Conservation (phyloP, 2,113 vertebrate genomes). For the Bubalus kerabau region DNA sequence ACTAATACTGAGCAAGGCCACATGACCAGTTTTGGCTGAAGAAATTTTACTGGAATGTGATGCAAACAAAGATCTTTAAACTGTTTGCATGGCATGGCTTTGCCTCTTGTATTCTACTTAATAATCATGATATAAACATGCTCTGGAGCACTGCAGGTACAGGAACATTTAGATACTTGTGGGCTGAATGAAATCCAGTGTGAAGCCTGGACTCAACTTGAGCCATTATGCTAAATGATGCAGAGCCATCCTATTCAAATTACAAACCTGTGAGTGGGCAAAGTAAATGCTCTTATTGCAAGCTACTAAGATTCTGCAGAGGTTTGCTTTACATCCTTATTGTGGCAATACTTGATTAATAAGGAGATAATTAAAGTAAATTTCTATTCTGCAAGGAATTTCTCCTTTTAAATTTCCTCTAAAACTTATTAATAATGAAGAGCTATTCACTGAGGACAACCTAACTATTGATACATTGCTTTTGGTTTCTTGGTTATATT, state of each 20-base stretch:
- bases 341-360: neutral
- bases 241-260: neutral
- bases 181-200: neutral
- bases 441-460: neutral
- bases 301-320: neutral
- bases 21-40: neutral
- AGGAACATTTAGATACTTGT: neutral
- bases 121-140: neutral
- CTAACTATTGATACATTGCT: neutral
- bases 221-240: neutral
- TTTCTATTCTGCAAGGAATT: neutral
- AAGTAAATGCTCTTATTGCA: neutral
- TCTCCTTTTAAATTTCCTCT: slow-evolving; percentile 1
- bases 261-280: neutral
- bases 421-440: slow-evolving; percentile 19
- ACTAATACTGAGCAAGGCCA: neutral
- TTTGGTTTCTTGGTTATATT: neutral
- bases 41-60: neutral
- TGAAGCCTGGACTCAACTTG: neutral
- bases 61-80: neutral
- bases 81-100: neutral
- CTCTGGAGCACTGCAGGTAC: neutral
- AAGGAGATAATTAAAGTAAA: slow-evolving; percentile 11
- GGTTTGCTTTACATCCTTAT: neutral
- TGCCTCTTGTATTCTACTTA: neutral